phyloP scores from a whole-genome alignment of 2,797 vertebrate species.

The Muscicapa comitata region DNA sequence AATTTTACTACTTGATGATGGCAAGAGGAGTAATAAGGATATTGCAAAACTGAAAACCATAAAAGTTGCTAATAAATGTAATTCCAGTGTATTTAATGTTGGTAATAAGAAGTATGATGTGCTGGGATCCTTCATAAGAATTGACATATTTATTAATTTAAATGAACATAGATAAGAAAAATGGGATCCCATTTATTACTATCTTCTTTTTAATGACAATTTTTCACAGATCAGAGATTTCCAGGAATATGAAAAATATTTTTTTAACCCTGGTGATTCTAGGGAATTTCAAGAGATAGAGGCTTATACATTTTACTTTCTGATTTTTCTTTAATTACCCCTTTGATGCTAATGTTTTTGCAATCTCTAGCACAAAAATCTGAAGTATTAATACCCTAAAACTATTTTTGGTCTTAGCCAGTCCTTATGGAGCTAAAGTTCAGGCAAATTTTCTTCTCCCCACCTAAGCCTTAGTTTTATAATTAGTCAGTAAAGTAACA shows the following conservation, averaged over 20 bases:
- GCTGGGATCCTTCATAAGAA: background rate
- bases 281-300: background rate
- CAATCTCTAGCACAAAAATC: background rate
- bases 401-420: conserved; percentile 13
- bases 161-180: background rate
- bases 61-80: background rate
- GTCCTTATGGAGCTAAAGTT: background rate
- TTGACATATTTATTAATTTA: background rate
- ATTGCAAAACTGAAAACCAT: background rate
- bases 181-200: background rate
- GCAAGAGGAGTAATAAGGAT: background rate
- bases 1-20: background rate
- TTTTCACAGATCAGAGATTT: background rate
- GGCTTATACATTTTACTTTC: background rate
- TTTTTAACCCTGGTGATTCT: background rate
- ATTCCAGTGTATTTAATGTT: background rate
- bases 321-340: background rate
- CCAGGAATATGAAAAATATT: background rate
- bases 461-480: background rate
- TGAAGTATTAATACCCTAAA: conserved; percentile 2
- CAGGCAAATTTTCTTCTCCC: background rate
- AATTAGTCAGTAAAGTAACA: background rate
- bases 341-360: background rate
- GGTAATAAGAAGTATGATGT: background rate
- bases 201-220: background rate